These are phyloP conservation scores for Marmota monax DNA, from an alignment of 2,113 vertebrate genomes.

Conservation along the genomic window DNA sequence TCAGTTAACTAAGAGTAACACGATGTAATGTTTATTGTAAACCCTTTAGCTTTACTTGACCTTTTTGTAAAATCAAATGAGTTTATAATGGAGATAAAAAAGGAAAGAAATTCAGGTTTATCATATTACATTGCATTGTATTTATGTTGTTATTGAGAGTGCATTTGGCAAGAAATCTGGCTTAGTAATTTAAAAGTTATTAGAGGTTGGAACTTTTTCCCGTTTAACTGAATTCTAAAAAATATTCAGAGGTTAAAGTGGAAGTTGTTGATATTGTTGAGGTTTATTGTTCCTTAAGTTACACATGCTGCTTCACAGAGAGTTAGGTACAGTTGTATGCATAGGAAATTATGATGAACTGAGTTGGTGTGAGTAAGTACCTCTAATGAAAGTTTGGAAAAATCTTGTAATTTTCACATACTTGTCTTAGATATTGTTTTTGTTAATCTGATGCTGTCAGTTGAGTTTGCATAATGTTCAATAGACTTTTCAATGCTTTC, in stretches of 20 bases:
- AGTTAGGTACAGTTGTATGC: neutral
- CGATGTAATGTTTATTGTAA: constrained; percentile 54
- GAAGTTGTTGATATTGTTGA: constrained; percentile 43
- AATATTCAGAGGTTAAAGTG: constrained; percentile 13
- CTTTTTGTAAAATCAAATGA: constrained; percentile 39
- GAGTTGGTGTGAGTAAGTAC: neutral
- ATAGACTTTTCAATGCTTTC: neutral
- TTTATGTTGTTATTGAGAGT: neutral
- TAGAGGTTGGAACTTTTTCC: constrained; percentile 22
- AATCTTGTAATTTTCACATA: constrained; percentile 36
- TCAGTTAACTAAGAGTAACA: constrained; percentile 27
- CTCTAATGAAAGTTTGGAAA: constrained; percentile 25
- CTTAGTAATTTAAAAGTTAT: constrained; percentile 35
- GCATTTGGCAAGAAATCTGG: constrained; percentile 36
- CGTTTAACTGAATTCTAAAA: constrained; percentile 55
- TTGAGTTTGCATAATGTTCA: neutral
- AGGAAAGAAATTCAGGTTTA: neutral
- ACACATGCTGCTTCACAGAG: neutral
- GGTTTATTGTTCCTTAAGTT: neutral
- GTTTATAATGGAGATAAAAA: constrained; percentile 41
- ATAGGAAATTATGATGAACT: neutral
- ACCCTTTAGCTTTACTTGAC: constrained; percentile 1
- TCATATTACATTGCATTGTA: constrained; percentile 40
- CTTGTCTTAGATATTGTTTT: constrained; percentile 20
- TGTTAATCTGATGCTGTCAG: neutral